Evolutionary conservation across 2,797 vertebrate genomes (phyloP).

Genomic region (Gymnodraco acuticeps): DNA sequence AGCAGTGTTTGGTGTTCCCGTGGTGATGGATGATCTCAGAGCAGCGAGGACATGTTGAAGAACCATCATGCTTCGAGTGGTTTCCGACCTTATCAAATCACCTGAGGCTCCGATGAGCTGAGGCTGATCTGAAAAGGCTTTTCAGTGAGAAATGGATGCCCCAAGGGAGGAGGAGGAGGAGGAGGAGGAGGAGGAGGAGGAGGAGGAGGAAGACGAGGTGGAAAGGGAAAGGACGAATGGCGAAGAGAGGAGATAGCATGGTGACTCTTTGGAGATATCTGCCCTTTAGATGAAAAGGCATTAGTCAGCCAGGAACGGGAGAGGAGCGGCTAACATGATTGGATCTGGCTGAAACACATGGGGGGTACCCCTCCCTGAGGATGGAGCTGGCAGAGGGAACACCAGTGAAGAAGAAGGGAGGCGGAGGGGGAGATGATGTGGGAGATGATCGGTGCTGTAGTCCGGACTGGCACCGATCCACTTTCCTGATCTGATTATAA

Average conservation of each 20-base stretch:
- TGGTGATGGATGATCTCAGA: conserved; percentile 20
- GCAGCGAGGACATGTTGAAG: conserved; percentile 17
- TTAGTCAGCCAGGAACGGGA: conserved; percentile 53
- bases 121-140: conserved; percentile 46
- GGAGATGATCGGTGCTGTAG: conserved; percentile 13
- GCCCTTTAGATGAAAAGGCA: conserved; percentile 69
- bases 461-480: conserved; percentile 40
- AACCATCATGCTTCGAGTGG: conserved; percentile 33
- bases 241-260: conserved; percentile 35
- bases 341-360: conserved; percentile 50
- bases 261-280: conserved; percentile 41
- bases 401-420: conserved; percentile 7
- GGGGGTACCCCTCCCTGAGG: conserved; percentile 38
- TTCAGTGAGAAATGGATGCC: conserved; percentile 44
- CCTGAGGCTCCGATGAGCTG: conserved; percentile 26
- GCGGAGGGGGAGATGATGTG: conserved; percentile 11
- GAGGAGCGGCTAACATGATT: conserved; percentile 55
- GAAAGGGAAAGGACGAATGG: conserved; percentile 19
- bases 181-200: conserved; percentile 21
- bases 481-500: conserved; percentile 53
- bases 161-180: conserved; percentile 19
- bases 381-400: conserved; percentile 9
- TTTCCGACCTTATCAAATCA: conserved; percentile 48
- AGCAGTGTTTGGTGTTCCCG: neutral
- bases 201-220: neutral